Percentiles rank a stretch among this genome's conserved stretches.
phyloP scores from a whole-genome alignment of 1,140 invertebrate species.

The Lepidotrigona ventralis region DNA sequence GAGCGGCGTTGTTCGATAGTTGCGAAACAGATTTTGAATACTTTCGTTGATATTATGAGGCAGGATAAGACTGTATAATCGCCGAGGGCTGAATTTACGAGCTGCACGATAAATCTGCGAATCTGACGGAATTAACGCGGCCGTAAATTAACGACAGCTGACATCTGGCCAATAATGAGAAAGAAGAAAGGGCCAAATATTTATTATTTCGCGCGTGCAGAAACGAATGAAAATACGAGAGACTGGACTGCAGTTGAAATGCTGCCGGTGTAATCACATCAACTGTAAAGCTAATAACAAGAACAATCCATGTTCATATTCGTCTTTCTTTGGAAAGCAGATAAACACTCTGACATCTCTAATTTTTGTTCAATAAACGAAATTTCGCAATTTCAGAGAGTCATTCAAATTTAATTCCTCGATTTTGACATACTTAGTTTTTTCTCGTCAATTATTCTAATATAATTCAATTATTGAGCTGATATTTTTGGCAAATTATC shows the following conservation, averaged over 20 bases:
- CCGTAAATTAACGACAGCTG: slow-evolving; percentile 1
- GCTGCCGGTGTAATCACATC: not conserved
- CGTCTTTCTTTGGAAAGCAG: not conserved
- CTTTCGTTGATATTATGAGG: not conserved
- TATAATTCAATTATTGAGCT: no score
- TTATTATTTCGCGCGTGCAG: not conserved
- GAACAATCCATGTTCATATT: not conserved
- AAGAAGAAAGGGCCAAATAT: not conserved
- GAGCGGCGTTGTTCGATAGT: no score
- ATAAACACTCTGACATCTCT: not conserved
- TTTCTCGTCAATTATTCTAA: no score
- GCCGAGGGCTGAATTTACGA: not conserved
- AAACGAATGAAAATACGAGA: not conserved
- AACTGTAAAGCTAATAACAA: not conserved
- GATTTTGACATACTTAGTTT: no score
- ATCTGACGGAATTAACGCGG: not conserved
- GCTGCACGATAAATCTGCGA: not conserved
- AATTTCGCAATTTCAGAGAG: not conserved
- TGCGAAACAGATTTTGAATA: not conserved
- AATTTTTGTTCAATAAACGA: not conserved
- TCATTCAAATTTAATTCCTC: no score
- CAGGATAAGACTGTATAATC: not conserved
- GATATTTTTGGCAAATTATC: no score
- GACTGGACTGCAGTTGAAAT: not conserved
- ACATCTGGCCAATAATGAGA: not conserved